Conservation (phyloP, 2,113 vertebrate genomes). For the Otis tarda region DNA sequence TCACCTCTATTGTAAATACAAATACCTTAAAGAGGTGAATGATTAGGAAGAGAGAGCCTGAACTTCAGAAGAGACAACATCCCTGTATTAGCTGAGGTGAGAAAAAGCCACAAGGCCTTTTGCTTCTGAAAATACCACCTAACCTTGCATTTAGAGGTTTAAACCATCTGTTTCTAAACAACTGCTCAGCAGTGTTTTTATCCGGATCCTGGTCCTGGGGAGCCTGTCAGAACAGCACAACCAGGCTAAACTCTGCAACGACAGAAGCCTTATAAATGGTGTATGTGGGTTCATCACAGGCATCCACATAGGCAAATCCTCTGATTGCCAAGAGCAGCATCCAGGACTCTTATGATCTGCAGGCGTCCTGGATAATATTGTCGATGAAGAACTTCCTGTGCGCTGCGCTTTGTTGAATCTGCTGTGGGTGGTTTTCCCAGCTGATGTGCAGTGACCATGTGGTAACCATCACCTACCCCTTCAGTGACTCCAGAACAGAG, state of each 20-base stretch:
- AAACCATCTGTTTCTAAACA: neutral
- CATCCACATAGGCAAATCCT: neutral
- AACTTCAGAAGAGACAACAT: neutral
- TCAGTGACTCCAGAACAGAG: conserved; percentile 4
- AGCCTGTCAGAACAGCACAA: neutral
- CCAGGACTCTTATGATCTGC: neutral
- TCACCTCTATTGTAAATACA: neutral
- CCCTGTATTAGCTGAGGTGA: neutral
- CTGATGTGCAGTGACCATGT: neutral
- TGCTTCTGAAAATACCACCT: neutral
- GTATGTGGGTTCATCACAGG: neutral
- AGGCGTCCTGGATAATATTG: neutral
- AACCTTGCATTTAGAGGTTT: neutral
- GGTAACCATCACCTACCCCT: neutral
- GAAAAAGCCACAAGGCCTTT: neutral
- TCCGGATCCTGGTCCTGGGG: neutral
- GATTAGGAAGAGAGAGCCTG: neutral
- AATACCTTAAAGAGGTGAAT: neutral
- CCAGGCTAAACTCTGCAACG: neutral
- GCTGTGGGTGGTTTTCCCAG: neutral
- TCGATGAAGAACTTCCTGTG: neutral
- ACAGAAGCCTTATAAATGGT: neutral
- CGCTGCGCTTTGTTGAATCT: neutral
- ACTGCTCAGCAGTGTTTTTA: neutral
- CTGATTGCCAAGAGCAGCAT: neutral